Percentiles rank a stretch among this genome's conserved stretches.
These are phyloP conservation scores for Xanthorhoe spadicearia DNA, from an alignment of 2,888 invertebrate genomes.

Conservation along the genomic window DNA sequence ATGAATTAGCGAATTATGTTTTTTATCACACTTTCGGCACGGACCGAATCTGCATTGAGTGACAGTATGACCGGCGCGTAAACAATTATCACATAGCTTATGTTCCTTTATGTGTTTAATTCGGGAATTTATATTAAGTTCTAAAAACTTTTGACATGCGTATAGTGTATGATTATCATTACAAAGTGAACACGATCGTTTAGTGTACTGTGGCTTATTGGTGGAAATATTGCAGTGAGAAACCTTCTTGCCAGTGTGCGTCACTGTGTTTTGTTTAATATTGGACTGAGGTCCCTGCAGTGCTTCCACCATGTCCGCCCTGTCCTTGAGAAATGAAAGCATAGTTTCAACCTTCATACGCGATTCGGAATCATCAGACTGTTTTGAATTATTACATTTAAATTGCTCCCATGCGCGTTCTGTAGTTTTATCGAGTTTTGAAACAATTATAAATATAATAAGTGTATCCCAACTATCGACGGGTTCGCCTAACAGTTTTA, in stretches of 20 bases:
- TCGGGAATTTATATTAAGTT: neutral
- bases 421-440: slow-evolving; percentile 41
- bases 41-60: neutral
- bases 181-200: neutral
- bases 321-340: neutral
- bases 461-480: slow-evolving; percentile 44
- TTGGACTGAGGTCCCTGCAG: neutral
- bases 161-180: neutral
- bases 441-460: slow-evolving; percentile 38
- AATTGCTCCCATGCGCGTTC: slow-evolving; percentile 41
- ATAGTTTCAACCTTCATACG: slow-evolving; percentile 11
- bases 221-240: neutral
- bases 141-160: neutral
- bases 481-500: slow-evolving; percentile 37
- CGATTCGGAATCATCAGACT: no score
- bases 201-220: neutral
- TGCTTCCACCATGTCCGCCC: neutral
- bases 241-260: neutral
- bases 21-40: neutral
- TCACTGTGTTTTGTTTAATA: neutral
- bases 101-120: neutral
- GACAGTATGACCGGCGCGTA: neutral
- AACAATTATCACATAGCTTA: neutral
- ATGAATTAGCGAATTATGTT: neutral
- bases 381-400: no score